Base-by-base conservation (phyloP, 2,113 vertebrate species). In the Ptychochromis oligacanthus region DNA sequence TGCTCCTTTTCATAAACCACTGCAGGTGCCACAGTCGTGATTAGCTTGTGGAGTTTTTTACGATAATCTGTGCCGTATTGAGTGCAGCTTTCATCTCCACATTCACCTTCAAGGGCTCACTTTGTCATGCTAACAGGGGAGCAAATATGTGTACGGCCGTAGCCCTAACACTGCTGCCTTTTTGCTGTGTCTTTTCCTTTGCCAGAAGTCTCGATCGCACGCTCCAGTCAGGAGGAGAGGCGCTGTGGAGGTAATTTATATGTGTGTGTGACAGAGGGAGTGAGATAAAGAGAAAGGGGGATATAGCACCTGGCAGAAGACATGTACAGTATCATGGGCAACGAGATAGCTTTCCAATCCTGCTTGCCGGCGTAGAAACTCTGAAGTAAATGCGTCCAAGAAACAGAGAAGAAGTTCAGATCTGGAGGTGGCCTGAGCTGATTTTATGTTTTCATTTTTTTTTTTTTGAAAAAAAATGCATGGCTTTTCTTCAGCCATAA, bases 161-260 rank as follows among this genome's bases (percentile, higher is more conserved):
- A 31, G 65, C 46, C 52, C 85, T 90, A 88, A 93, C 81, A 81
- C 75, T 58, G 54, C 75, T 87, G 38, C 80, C 64, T 87, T 87
- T 88, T 72, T 89, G 38, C 89, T 82, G 58, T 87, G 78, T 86
- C 89, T 89, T 46, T 90, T 92, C 89, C 91, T 92, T 95, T 93
- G 76, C 77, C 92, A 99, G 98, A 99, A 95, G 95, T 98, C 84
- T 97, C 97, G 7, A 97, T 99, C 79, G 98, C 98, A 81, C 96
- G 97, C 88, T 98, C 97, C 81, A 98, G 97, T 64, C 92, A 96
- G 79, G 97, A 97, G 91, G 97, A 98, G 89, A 97, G 96, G 86
- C 95, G 92, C 65, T 99, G 98, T 94, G 98, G 97, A 82, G 97
- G 98, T 99, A 96, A 96, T 96, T 87, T 90, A 82, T 88, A 18